Evolutionary conservation across 2,888 invertebrate species (phyloP).

Genomic region (Mechanitis messenoides): DNA sequence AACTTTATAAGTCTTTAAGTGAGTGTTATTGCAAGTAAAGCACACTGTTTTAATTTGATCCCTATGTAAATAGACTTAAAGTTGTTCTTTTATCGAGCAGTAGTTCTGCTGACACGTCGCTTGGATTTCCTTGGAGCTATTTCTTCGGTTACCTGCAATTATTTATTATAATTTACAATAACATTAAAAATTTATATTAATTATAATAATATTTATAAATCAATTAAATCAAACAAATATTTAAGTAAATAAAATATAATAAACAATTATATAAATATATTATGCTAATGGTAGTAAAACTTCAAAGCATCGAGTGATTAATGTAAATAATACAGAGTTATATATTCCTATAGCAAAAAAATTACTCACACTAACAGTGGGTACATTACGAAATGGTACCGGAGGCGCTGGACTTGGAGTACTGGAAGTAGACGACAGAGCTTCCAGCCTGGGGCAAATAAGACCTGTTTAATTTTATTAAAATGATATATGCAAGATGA

Average conservation of each 20-base stretch:
- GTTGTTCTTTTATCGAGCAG: background rate
- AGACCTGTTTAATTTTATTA: no score
- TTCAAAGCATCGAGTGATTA: no score
- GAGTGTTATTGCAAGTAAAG: slow-evolving; percentile 6
- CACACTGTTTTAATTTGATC: slow-evolving; percentile 21
- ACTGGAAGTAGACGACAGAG: no score
- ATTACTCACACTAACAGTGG: slow-evolving; percentile 19
- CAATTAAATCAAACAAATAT: no score
- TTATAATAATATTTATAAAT: no score
- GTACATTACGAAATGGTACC: slow-evolving; percentile 10
- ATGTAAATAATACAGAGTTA: no score
- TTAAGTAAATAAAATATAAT: no score
- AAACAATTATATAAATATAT: no score
- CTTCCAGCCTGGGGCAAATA: no score
- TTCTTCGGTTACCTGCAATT: slow-evolving; percentile 34
- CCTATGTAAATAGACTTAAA: slow-evolving; percentile 15
- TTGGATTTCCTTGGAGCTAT: slow-evolving; percentile 1
- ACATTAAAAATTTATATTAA: no score
- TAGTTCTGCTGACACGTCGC: slow-evolving; percentile 2
- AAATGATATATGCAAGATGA: no score
- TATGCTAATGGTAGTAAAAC: no score
- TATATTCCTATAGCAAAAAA: background rate
- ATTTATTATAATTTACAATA: slow-evolving; percentile 36
- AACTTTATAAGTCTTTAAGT: slow-evolving; percentile 9
- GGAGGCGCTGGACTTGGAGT: slow-evolving; percentile 13